Percentiles rank a stretch among this genome's conserved stretches.
These are phyloP conservation scores for Penaeus chinensis DNA, from an alignment of 1,140 invertebrate genomes.

Conservation along the genomic window DNA sequence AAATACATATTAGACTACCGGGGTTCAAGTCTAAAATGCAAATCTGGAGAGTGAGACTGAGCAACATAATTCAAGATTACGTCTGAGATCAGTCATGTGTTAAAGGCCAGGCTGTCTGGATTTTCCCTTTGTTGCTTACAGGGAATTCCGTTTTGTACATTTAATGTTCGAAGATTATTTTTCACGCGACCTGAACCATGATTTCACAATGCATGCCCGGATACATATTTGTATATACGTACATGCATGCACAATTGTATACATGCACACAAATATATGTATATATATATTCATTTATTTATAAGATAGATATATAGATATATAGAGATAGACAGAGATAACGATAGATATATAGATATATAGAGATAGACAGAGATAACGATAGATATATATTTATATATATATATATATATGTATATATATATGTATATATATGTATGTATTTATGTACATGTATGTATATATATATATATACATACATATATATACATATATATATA, in stretches of 20 bases:
- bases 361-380: not conserved
- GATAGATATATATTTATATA: not conserved
- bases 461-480: not conserved
- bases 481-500: conserved; percentile 2
- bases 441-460: not conserved
- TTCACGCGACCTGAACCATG: no score
- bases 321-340: not conserved
- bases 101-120: no score
- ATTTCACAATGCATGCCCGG: no score
- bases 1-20: no score
- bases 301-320: not conserved
- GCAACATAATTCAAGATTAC: no score
- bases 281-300: not conserved
- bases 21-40: no score
- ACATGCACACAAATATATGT: not conserved
- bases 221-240: not conserved
- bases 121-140: no score
- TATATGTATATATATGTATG: not conserved
- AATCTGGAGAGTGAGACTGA: no score
- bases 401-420: not conserved
- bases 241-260: not conserved
- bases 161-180: no score
- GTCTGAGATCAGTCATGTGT: no score
- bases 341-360: not conserved
- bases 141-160: no score